A percentile compares a stretch with the other conserved stretches of the same genome.
phyloP scores from a whole-genome alignment of 2,113 vertebrate genomes.

The Neodon shergylaensis region DNA sequence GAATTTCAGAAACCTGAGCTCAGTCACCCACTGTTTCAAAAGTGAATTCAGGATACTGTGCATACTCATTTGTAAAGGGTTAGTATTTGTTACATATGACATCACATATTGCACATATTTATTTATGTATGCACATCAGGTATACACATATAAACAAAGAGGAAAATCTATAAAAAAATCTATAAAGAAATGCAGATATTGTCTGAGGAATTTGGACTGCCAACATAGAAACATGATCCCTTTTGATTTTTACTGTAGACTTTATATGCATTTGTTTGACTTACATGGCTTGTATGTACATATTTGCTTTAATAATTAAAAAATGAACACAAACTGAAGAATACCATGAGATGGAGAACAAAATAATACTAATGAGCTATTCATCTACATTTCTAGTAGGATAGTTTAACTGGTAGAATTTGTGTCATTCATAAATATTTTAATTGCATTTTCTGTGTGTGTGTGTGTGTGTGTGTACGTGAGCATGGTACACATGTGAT shows the following conservation, averaged over 20 bases:
- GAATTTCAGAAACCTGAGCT: neutral
- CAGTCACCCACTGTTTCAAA: neutral
- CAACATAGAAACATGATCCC: neutral
- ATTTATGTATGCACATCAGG: neutral
- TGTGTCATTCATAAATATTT: neutral
- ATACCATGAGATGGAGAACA: neutral
- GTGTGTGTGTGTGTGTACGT: neutral
- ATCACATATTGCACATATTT: neutral
- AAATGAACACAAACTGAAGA: neutral
- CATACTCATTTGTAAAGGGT: neutral
- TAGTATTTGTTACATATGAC: neutral
- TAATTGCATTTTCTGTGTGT: neutral
- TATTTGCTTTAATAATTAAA: constrained; percentile 47
- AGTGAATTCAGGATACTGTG: neutral
- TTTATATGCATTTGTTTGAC: constrained; percentile 30
- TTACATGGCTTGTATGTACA: neutral
- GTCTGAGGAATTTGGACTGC: neutral
- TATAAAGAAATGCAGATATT: neutral
- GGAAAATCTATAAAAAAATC: neutral
- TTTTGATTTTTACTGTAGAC: neutral
- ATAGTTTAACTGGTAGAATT: neutral
- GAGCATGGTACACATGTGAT: neutral
- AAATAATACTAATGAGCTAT: neutral
- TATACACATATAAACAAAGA: neutral
- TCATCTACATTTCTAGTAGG: neutral